Percentiles rank a stretch among this genome's conserved stretches.
These are phyloP conservation scores for Notodonta dromedarius DNA, from an alignment of 2,888 invertebrate genomes.

Conservation along the genomic window DNA sequence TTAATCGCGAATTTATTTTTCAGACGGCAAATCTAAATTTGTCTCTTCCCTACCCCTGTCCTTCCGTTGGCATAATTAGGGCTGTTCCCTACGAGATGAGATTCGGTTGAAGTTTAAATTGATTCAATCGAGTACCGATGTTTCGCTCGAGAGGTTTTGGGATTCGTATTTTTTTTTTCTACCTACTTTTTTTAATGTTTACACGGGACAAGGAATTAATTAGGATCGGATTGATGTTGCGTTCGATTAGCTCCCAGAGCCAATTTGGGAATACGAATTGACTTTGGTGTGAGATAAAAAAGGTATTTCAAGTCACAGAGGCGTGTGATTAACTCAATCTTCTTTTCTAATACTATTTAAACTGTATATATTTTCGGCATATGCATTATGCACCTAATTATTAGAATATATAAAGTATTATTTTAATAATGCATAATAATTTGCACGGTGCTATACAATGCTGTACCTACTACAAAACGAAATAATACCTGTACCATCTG, in stretches of 20 bases:
- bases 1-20: conserved; percentile 37
- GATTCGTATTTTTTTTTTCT: conserved; percentile 46
- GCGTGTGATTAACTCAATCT: neutral
- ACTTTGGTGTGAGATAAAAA: conserved; percentile 1
- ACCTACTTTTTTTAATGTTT: conserved; percentile 39
- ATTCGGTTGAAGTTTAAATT: conserved; percentile 78
- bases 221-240: conserved; percentile 52
- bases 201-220: conserved; percentile 66
- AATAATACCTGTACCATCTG: too few species aligned
- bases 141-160: conserved; percentile 64
- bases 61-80: conserved; percentile 81
- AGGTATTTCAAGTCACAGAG: neutral
- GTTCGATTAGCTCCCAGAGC: conserved; percentile 38
- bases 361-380: too few species aligned
- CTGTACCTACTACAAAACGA: too few species aligned
- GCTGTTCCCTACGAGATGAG: conserved; percentile 78
- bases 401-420: too few species aligned
- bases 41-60: conserved; percentile 71
- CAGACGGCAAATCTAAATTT: conserved; percentile 45
- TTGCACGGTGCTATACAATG: too few species aligned
- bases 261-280: conserved; percentile 14
- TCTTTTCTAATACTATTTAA: too few species aligned
- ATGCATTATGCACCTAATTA: too few species aligned
- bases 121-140: conserved; percentile 80
- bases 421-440: too few species aligned